Evolutionary conservation across 2,113 vertebrate genomes (phyloP), one percentile per base, ranked within the genome.

Genomic region (Enhydra lutris): DNA sequence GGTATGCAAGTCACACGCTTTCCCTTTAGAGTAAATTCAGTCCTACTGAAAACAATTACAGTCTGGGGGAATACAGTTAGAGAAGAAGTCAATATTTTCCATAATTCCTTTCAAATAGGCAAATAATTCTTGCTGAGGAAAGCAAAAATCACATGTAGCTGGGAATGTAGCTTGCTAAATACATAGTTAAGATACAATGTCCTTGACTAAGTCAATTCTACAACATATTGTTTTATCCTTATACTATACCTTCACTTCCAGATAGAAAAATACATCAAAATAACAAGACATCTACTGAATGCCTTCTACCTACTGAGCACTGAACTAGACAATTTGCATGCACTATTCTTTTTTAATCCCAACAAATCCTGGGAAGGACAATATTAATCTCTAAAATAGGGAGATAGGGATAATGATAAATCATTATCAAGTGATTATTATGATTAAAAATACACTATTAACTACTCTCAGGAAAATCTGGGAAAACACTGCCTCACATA

Each of bases 41-140:
- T 57, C 24, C 71, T 15, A 78, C 39, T 83, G 57, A 17, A 94
- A 82, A 93, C 21, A 89, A 88, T 29, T 61, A 65, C 39, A 39
- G 42, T 78, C 14, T 78, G 74, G 34, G 24, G 17, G 20, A 92
- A 73, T 34, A 93, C 1, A 87, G 42, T 45, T 57, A 92, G 78
- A 47, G 80, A 79, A 80, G 69, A 88, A 94, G 55, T 81, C 36
- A 88, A 7, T 34, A 76, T 86, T 96, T 96, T 91, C 88, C 71
- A 82, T 71, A 82, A 96, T 91, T 96, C 92, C 74, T 83, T 96
- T 96, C 89, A 91, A 95, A 97, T 4, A 71, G 34, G 88, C 71
- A 97, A 91, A 74, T 82, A 63, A 82, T 76, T 92, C 42, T 80
- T 94, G 57, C 36, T 34, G 2, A 95, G 29, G n/a, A 76, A 96